Evolutionary conservation across 2,888 invertebrate species (phyloP), one percentile per base, ranked within the genome.

Genomic region (Drosophila monieri): DNA sequence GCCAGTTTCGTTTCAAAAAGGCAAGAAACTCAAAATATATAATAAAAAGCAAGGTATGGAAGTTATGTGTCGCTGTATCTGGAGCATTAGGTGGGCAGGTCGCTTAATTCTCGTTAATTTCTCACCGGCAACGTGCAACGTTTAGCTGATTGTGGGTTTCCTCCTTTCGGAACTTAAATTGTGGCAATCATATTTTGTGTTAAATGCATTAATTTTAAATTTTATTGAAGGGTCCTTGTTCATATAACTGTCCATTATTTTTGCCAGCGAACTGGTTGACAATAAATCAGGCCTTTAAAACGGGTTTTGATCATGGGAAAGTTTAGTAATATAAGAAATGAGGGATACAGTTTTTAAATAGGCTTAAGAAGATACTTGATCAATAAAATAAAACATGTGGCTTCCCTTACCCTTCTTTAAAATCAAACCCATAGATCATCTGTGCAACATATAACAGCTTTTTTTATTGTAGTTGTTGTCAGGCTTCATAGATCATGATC

Each of bases 71-170:
- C 54, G 55, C 60, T 72, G 71, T 66, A 58, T 67, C 68, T 65
- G 73, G 65, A 72, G 86, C 85, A 89, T 89, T 89, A 84, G 89
- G 87, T 88, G 73, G 80, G 77, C 78, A 68, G 80, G 52, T 69
- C 85, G 72, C 72, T 77, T 86, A 84, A 86, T 89, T 89, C 88
- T 80, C 74, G 80, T 83, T 89, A 88, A 89, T 88, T 88, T 78
- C 64, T 67, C 61, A 67, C 68, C 59, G 77, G 78, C 77, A 76
- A 80, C 69, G 76, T 69, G 77, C 75, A 89, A 73, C 89, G 89
- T 90, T 90, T 90, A 90, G 79, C 87, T 90, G 89, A 90, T 90
- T 90, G 86, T 67, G 54, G 90, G 89, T 80, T 89, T 65, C 68
- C 47, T 65, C 61, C 27, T 12, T 14, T 12, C 10, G 30, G 12